Percentiles rank a stretch among this genome's conserved stretches.
These are phyloP conservation scores for Cyprinella venusta DNA, from an alignment of 2,797 vertebrate species.

Conservation along the genomic window DNA sequence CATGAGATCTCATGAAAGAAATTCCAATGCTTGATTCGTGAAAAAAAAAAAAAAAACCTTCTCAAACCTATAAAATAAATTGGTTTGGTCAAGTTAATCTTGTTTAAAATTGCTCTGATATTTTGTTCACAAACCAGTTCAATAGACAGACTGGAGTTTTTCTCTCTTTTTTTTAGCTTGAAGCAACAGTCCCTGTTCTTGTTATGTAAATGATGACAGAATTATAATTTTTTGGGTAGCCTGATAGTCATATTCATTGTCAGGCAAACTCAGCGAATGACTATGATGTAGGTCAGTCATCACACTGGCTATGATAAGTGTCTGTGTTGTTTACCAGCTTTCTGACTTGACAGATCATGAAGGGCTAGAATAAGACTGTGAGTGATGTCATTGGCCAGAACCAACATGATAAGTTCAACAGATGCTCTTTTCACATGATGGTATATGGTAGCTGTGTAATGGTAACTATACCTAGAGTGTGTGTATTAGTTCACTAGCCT, in stretches of 20 bases:
- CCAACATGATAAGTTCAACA: neutral
- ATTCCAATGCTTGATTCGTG: neutral
- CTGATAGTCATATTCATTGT: neutral
- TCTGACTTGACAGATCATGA: neutral
- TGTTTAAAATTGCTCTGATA: too few species aligned
- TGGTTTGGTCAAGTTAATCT: neutral
- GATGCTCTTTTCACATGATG: conserved; percentile 29
- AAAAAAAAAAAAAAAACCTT: neutral
- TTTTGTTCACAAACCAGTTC: too few species aligned
- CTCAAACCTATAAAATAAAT: too few species aligned
- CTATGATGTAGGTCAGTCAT: neutral
- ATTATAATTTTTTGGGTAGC: neutral
- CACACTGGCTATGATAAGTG: neutral
- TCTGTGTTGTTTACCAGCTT: neutral
- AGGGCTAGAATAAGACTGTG: neutral
- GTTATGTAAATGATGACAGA: neutral
- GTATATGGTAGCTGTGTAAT: neutral
- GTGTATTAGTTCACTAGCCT: neutral
- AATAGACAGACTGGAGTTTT: neutral
- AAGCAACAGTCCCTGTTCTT: neutral
- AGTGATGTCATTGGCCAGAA: conserved; percentile 5
- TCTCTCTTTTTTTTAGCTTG: neutral
- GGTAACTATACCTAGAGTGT: neutral
- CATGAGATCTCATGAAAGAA: neutral
- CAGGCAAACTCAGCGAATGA: neutral